Percentiles rank a stretch among this genome's conserved stretches.
These are phyloP conservation scores for Diorhabda carinulata DNA, from an alignment of 1,140 invertebrate species.

Conservation along the genomic window DNA sequence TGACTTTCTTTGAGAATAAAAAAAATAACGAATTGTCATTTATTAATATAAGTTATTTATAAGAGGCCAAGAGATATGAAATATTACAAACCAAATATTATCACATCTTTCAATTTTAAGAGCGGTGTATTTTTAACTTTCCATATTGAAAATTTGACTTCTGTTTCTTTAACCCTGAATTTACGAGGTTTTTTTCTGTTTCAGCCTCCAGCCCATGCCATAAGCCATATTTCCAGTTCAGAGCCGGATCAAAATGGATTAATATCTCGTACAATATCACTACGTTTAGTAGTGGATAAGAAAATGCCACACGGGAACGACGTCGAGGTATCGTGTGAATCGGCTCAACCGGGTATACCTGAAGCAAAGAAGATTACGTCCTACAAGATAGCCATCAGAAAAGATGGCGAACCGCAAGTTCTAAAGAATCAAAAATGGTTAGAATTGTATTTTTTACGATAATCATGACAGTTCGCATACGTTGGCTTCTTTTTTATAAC, in stretches of 20 bases:
- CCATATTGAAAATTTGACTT: too few relatives aligned
- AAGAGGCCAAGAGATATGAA: too few relatives aligned
- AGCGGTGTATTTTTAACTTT: too few relatives aligned
- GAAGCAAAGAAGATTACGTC: constrained; percentile 23
- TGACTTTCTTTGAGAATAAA: too few relatives aligned
- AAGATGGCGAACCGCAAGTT: constrained; percentile 19
- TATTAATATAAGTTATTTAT: too few relatives aligned
- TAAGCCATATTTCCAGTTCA: constrained; percentile 28
- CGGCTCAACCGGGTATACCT: constrained; percentile 31
- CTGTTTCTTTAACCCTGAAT: background rate
- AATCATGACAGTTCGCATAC: too few relatives aligned
- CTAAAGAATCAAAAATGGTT: constrained; percentile 25
- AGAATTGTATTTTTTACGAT: background rate
- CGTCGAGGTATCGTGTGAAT: constrained; percentile 30
- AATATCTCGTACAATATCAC: constrained; percentile 26
- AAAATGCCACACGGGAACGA: constrained; percentile 25
- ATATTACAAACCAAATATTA: too few relatives aligned
- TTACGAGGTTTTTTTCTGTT: constrained; percentile 4
- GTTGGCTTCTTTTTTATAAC: too few relatives aligned
- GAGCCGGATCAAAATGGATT: constrained; percentile 29
- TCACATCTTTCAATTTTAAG: too few relatives aligned
- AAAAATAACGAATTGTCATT: too few relatives aligned
- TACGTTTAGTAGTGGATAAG: constrained; percentile 28
- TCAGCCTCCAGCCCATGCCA: constrained; percentile 24
- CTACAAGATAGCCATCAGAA: constrained; percentile 16